Evolutionary conservation across 2,797 vertebrate genomes (phyloP), one percentile per base, ranked within the genome.

Genomic region (Atherinosoma microstoma): DNA sequence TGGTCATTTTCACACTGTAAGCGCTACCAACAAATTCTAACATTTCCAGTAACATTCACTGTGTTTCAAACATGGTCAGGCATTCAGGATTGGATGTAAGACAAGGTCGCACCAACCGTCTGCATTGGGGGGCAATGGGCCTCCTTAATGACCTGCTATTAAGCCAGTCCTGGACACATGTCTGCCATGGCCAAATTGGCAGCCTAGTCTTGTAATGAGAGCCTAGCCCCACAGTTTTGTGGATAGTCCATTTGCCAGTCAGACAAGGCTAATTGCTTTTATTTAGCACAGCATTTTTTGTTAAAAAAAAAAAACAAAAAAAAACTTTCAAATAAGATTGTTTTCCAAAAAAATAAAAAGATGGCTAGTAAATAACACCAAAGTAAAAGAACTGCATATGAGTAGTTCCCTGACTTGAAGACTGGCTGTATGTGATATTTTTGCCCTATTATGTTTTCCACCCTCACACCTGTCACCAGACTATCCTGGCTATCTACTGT

Each of bases 241-340:
- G 51, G 49, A 40, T 32, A 35, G 71, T 73, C 53, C 47, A 57
- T 74, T 72, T 60, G 58, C 51, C 30, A 71, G 65, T 36, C 11
- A 70, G 75, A 56, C 65, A 76, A 75, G 42, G 20, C 27, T 73
- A 59, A 68, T 78, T 70, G 57, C 34, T 67, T 73, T 76, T 58
- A 76, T 76, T 68, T 57, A 53, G 36, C n/a, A 49, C 0, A 18
- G 35, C 20, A 32, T 64, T 67, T 73, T 38, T 57, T 29, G 51
- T 40, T 47, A 20, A 16, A 12, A 56, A n/a, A n/a, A n/a, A n/a
- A n/a, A n/a, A n/a, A n/a, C n/a, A n/a, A n/a, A n/a, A n/a, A n/a
- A n/a, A n/a, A n/a, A n/a, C n/a, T n/a, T n/a, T n/a, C n/a, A n/a
- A n/a, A n/a, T n/a, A n/a, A n/a, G n/a, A n/a, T n/a, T n/a, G n/a